phyloP scores from a whole-genome alignment of 1,140 invertebrate genomes.

The Drosophila chauvacae region DNA sequence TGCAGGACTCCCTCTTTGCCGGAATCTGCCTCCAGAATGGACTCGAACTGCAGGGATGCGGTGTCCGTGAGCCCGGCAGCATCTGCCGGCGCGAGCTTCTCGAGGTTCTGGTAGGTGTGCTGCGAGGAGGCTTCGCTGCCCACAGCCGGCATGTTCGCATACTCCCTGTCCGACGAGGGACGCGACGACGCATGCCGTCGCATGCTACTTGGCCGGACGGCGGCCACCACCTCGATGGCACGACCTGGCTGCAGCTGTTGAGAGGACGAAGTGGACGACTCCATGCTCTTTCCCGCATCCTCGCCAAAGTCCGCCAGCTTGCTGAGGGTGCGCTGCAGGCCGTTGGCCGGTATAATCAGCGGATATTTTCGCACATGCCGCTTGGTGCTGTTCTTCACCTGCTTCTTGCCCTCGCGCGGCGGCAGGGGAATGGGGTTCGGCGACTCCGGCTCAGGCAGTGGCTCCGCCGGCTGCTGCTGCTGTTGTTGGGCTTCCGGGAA shows the following conservation, averaged over 20 bases:
- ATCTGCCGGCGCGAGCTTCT: constrained; percentile 65
- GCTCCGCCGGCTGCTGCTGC: background rate
- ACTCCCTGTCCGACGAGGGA: constrained; percentile 50
- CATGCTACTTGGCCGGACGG: constrained; percentile 49
- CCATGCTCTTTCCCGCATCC: constrained; percentile 5
- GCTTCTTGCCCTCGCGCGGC: constrained; percentile 91
- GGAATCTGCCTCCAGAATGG: constrained; percentile 74
- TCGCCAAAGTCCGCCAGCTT: constrained; percentile 85
- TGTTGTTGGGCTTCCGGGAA: constrained; percentile 57
- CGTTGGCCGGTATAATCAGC: constrained; percentile 90
- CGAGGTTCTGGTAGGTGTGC: constrained; percentile 80
- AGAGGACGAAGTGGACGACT: background rate
- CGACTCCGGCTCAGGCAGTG: constrained; percentile 80
- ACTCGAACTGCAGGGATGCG: constrained; percentile 82
- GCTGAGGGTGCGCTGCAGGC: constrained; percentile 87
- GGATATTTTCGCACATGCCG: constrained; percentile 95
- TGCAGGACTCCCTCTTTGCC: constrained; percentile 65
- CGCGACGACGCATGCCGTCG: constrained; percentile 28
- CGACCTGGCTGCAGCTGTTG: constrained; percentile 22
- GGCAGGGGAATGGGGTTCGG: constrained; percentile 92
- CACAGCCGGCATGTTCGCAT: constrained; percentile 64
- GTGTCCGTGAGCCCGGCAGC: constrained; percentile 75
- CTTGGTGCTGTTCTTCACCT: constrained; percentile 87
- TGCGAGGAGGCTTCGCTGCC: constrained; percentile 10
- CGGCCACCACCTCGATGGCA: constrained; percentile 69